phyloP scores from a whole-genome alignment of 2,888 invertebrate genomes.

The Platycheirus albimanus region DNA sequence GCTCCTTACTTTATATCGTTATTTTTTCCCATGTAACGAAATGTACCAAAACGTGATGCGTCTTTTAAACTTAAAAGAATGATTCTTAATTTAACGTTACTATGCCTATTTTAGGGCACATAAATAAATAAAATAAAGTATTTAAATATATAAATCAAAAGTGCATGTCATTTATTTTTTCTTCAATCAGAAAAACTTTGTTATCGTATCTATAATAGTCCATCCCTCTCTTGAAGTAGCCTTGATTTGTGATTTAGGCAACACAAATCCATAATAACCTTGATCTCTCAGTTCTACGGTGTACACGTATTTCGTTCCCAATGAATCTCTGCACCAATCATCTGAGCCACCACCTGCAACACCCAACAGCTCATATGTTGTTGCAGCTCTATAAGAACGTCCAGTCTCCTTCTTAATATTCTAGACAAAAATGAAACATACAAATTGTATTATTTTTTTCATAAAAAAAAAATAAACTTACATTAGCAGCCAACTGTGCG shows the following conservation, averaged over 20 bases:
- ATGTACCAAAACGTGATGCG: too few relatives aligned
- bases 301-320: constrained; percentile 80
- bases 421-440: constrained; percentile 39
- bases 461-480: constrained; percentile 3
- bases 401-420: constrained; percentile 79
- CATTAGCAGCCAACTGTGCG: constrained; percentile 77
- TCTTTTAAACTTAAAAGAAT: too few relatives aligned
- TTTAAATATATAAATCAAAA: neutral
- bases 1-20: too few relatives aligned
- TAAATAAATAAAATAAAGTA: too few relatives aligned
- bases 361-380: constrained; percentile 79
- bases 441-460: neutral
- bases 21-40: too few relatives aligned
- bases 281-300: constrained; percentile 80
- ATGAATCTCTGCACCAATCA: constrained; percentile 79
- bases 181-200: constrained; percentile 75
- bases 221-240: constrained; percentile 79
- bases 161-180: neutral
- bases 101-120: too few relatives aligned
- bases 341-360: constrained; percentile 82
- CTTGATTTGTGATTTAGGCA: constrained; percentile 79
- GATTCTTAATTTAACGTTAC: too few relatives aligned
- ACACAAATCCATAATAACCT: constrained; percentile 79
- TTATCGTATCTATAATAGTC: constrained; percentile 79
- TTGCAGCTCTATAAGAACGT: constrained; percentile 76